Evolutionary conservation across 2,113 vertebrate species (phyloP), one percentile per base, ranked within the genome.

Genomic region (Cinclus mexicanus): DNA sequence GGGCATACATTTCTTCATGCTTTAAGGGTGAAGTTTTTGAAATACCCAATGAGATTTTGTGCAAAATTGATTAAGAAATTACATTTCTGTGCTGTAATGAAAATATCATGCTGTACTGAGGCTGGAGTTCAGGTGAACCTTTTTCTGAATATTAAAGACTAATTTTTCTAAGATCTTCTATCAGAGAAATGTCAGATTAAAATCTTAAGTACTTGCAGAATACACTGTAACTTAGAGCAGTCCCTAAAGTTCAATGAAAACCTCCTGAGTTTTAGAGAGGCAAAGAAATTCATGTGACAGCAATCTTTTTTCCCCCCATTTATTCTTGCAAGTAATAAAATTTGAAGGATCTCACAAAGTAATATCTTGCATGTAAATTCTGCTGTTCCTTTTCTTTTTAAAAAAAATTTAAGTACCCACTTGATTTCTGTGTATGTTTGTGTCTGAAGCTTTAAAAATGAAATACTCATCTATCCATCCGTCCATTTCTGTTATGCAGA

Each of bases 301-400:
- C 7, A 53, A 16, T 78, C 22, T 22, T 37, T 57, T 63, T 47
- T 20, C 1, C 12, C 1, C 12, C 24, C 17, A 22, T 78, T 76
- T 65, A 42, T 65, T 90, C 23, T 31, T 94, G 41, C 53, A 79
- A 83, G 39, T 29, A 78, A 59, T 72, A 72, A 91, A 95, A 71
- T 96, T 96, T 96, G 89, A 96, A 95, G 89, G 89, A 92, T 97
- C 92, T 96, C 85, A 93, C 69, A 89, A 96, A 96, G 81, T 95
- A 41, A 77, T 97, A 94, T 74, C 18, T 91, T 95, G 82, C 90
- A 84, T 96, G 91, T 44, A 93, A 37, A 87, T 93, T 87, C 72
- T 93, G 37, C 59, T 87, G 5, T 88, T 77, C 21, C 22, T 16
- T 94, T 88, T 46, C 3, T 25, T 84, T 89, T 89, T 55, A 78